These are phyloP conservation scores for Hyposoter dolosus DNA, from an alignment of 2,888 invertebrate genomes.

Conservation along the genomic window DNA sequence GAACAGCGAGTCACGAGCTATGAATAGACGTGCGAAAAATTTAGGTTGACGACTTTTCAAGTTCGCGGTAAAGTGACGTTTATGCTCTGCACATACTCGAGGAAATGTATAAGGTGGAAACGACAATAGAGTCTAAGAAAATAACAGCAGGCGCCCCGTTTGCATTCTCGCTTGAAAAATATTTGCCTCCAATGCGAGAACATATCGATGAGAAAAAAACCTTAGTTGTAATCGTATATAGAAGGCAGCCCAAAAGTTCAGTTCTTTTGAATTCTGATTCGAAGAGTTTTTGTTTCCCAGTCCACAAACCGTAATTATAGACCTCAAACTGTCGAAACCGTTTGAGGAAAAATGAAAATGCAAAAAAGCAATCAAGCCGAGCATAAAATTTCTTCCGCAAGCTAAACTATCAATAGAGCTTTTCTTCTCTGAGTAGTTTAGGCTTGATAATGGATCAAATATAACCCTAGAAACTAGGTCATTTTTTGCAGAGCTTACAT, in stretches of 20 bases:
- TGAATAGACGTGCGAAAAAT: constrained; percentile 15
- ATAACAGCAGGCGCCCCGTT: constrained; percentile 23
- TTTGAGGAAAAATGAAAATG: background rate
- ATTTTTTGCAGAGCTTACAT: background rate
- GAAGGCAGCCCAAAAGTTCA: too few relatives aligned
- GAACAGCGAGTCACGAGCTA: background rate
- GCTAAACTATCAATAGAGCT: background rate
- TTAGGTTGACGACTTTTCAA: constrained; percentile 53
- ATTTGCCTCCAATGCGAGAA: constrained; percentile 43
- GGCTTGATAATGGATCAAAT: background rate
- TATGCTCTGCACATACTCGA: constrained; percentile 32
- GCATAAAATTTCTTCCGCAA: background rate
- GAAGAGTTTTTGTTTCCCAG: background rate
- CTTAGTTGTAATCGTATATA: too few relatives aligned
- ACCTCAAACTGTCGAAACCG: background rate
- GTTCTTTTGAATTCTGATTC: background rate
- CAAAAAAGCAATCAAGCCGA: background rate
- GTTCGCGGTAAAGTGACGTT: constrained; percentile 33
- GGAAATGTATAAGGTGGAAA: constrained; percentile 2
- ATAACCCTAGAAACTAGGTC: background rate
- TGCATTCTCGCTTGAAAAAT: constrained; percentile 36
- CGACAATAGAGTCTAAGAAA: constrained; percentile 24
- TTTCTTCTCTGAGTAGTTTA: background rate
- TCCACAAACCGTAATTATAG: background rate
- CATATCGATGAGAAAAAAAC: background rate